These are phyloP conservation scores for Ruditapes philippinarum DNA, from an alignment of 1,140 invertebrate genomes.

Conservation along the genomic window DNA sequence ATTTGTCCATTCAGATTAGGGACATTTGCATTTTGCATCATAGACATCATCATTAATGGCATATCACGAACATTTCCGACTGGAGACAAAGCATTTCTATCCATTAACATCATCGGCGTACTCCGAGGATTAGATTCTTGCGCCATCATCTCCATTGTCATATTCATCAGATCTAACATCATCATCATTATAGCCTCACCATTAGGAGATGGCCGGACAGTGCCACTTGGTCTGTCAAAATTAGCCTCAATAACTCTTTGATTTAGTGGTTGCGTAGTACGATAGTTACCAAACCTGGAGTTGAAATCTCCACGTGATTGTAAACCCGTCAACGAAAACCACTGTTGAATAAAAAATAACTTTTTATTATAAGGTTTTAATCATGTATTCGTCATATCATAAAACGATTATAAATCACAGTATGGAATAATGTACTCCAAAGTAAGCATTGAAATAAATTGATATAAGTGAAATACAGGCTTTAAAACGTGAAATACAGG, in stretches of 20 bases:
- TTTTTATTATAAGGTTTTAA: too few species aligned
- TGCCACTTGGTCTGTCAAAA: constrained; percentile 4
- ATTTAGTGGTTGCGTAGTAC: constrained; percentile 64
- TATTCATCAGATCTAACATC: constrained; percentile 9
- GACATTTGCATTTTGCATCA: background rate
- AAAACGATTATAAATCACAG: too few species aligned
- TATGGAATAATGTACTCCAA: too few species aligned
- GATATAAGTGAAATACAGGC: too few species aligned
- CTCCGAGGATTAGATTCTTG: background rate
- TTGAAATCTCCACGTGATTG: constrained; percentile 64
- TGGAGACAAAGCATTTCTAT: background rate
- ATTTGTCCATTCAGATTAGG: background rate
- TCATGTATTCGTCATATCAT: too few species aligned
- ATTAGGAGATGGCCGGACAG: constrained; percentile 31
- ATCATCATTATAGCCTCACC: constrained; percentile 38
- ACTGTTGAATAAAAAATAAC: constrained; percentile 37
- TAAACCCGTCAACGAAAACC: constrained; percentile 54
- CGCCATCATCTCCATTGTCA: constrained; percentile 26
- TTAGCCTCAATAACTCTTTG: constrained; percentile 58
- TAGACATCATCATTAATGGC: background rate
- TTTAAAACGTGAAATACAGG: too few species aligned
- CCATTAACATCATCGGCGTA: constrained; percentile 20
- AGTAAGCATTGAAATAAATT: too few species aligned
- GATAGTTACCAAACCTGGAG: constrained; percentile 57
- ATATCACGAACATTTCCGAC: background rate